These are phyloP conservation scores for Xenops minutus DNA, from an alignment of 2,797 vertebrate species.

Conservation along the genomic window DNA sequence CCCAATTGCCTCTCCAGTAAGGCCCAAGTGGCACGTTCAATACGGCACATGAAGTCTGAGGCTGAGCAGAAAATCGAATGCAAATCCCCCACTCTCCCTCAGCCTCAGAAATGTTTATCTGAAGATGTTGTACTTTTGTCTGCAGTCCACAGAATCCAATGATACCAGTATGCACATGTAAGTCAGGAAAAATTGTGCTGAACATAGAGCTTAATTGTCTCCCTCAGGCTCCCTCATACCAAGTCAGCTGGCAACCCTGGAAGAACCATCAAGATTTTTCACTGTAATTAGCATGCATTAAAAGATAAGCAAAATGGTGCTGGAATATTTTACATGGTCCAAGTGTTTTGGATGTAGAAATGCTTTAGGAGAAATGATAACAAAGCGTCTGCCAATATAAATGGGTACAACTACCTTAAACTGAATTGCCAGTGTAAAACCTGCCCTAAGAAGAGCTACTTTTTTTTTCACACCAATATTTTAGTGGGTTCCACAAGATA, in stretches of 20 bases:
- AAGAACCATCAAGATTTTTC: neutral
- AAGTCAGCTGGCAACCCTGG: neutral
- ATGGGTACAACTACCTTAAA: neutral
- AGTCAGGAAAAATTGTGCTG: neutral
- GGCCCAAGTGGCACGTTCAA: accelerated
- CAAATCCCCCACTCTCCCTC: neutral
- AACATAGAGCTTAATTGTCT: neutral
- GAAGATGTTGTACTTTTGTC: neutral
- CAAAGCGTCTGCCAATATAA: neutral
- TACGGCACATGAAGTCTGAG: accelerated
- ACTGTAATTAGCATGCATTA: neutral
- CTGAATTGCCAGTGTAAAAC: neutral
- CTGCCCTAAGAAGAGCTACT: neutral
- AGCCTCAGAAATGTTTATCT: neutral
- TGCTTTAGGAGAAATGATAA: neutral
- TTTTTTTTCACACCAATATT: neutral
- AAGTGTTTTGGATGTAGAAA: neutral
- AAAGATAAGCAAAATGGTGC: neutral
- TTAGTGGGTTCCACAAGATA: neutral
- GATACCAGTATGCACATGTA: neutral
- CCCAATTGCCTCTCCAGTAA: neutral
- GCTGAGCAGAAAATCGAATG: neutral
- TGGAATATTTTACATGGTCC: neutral
- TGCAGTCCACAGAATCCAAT: neutral
- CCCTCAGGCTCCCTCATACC: neutral